These are phyloP conservation scores for Micrastur ruficollis DNA, from an alignment of 2,797 vertebrate species.

Conservation along the genomic window DNA sequence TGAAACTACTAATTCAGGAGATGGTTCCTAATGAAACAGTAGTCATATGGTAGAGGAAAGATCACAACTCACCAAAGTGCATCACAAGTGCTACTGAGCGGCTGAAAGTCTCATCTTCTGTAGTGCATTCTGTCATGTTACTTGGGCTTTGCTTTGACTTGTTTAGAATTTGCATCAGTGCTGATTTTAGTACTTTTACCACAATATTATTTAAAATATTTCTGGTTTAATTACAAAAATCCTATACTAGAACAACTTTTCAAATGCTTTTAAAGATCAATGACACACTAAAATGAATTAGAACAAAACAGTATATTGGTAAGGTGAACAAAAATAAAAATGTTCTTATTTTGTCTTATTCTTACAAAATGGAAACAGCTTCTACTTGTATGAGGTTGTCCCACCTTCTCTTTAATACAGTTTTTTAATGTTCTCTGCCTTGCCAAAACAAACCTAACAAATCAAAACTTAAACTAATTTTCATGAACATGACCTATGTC, in stretches of 20 bases:
- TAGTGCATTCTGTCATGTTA: not conserved
- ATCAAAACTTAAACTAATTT: not conserved
- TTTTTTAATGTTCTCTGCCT: not conserved
- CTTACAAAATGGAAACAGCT: not conserved
- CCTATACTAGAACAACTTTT: not conserved
- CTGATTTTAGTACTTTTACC: not conserved
- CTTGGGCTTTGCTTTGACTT: not conserved
- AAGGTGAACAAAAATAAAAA: not conserved
- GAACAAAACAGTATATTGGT: not conserved
- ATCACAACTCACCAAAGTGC: not conserved
- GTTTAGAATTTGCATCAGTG: not conserved
- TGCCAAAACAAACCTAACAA: not conserved
- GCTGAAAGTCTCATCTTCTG: not conserved
- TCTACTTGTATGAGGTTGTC: not conserved
- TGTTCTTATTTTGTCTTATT: not conserved
- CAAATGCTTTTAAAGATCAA: not conserved
- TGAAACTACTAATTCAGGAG: not conserved
- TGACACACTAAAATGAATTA: not conserved
- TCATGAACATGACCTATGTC: not conserved
- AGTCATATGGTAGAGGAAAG: not conserved
- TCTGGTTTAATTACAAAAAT: not conserved
- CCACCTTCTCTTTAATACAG: not conserved
- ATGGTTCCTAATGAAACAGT: not conserved
- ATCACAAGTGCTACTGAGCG: not conserved
- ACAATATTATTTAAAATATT: not conserved